Evolutionary conservation across 1,140 invertebrate species (phyloP).

Genomic region (Goniozus legneri): DNA sequence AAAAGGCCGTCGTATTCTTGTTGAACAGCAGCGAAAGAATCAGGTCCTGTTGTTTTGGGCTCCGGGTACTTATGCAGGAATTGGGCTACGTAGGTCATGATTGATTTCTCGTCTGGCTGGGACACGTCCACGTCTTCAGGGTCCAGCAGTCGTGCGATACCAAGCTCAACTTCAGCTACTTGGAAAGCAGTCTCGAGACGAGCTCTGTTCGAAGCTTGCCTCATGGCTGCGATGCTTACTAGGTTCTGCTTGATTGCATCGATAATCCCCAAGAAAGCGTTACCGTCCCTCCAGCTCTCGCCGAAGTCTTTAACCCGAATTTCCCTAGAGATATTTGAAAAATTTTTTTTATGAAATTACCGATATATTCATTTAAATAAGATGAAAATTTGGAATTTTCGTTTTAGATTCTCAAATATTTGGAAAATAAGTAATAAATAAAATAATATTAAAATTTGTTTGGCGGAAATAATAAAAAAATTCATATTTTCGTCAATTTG

Average conservation of each 20-base stretch:
- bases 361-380: too few species aligned
- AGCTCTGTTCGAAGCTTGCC: slow-evolving; percentile 71
- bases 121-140: slow-evolving; percentile 97
- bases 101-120: slow-evolving; percentile 95
- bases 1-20: slow-evolving; percentile 76
- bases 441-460: too few species aligned
- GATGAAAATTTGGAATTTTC: slow-evolving; percentile 4
- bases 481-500: too few species aligned
- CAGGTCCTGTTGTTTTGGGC: slow-evolving; percentile 65
- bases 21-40: slow-evolving; percentile 72
- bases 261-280: slow-evolving; percentile 94
- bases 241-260: slow-evolving; percentile 92
- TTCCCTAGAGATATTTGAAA: slow-evolving; percentile 60
- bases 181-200: slow-evolving; percentile 91
- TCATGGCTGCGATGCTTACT: slow-evolving; percentile 80
- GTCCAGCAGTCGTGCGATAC: slow-evolving; percentile 89
- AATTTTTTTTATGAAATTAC: too few species aligned
- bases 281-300: slow-evolving; percentile 93
- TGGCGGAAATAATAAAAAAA: too few species aligned
- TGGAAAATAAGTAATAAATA: slow-evolving; percentile 3
- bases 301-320: slow-evolving; percentile 94
- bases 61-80: slow-evolving; percentile 95
- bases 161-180: slow-evolving; percentile 87
- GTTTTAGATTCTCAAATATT: slow-evolving; percentile 1
- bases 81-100: slow-evolving; percentile 99